Evolutionary conservation across 2,113 vertebrate species (phyloP), one percentile per base, ranked within the genome.

Genomic region (Grantiella picta): DNA sequence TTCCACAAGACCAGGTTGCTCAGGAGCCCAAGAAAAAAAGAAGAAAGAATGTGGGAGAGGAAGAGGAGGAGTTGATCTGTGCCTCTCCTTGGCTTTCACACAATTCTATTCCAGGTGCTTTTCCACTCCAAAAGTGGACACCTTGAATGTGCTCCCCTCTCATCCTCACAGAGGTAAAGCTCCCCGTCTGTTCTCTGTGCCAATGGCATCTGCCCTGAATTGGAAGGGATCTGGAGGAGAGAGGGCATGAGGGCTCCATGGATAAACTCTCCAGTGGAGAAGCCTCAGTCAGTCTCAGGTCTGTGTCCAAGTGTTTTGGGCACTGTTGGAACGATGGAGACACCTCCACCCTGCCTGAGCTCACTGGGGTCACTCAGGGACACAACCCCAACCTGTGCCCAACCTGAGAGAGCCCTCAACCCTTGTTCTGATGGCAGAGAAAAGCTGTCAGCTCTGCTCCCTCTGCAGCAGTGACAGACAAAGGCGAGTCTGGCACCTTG

Each of bases 231-330:
- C 0, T 38, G 53, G 1, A 8, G 45, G 7, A 73, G 22, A 56
- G 15, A 38, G 28, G 40, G 10, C 45, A 60, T 8, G 22, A 2
- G 25, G 16, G 72, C 45, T 40, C 33, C 86, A 38, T 0, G 0
- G 7, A 10, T n/a, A 3, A 44, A 11, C 5, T 16, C 19, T 35
- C 22, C 3, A 11, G 31, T 22, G 14, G 17, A 66, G 35, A 59
- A 38, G 17, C 24, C 45, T 11, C 70, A 44, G 11, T 6, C 38
- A 8, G 8, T 3, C 45, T 7, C 10, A 52, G 40, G 49, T 18
- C 13, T 3, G 10, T 36, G 25, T 6, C 54, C 0, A 0, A 2
- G 42, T 15, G 25, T 0, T 77, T 5, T 56, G 29, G 57, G 24
- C 1, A 1, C 36, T 24, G 42, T 5, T 5, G 8, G 38, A 35